Conservation (phyloP, 2,113 vertebrate species). For the Nothocercus nigrocapillus region DNA sequence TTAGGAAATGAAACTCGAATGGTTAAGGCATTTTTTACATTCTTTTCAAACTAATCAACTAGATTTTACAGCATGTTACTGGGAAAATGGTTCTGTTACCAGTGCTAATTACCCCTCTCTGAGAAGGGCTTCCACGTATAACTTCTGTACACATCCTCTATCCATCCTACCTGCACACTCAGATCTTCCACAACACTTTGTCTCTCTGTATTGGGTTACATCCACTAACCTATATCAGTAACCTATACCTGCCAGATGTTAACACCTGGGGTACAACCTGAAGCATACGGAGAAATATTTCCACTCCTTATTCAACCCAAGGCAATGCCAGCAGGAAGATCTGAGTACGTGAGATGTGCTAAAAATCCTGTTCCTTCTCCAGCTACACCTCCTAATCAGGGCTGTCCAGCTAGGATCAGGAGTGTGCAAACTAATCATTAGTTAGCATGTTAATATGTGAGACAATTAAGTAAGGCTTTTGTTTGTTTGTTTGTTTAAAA, state of each 20-base stretch:
- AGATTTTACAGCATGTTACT: neutral
- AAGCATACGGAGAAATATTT: neutral
- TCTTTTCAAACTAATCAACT: neutral
- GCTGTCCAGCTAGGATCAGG: too few relatives aligned
- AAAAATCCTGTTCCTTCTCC: neutral
- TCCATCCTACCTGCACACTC: neutral
- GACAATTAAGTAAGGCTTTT: neutral
- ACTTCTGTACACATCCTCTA: fast-evolving
- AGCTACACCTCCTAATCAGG: neutral
- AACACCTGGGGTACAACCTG: neutral
- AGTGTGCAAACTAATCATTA: neutral
- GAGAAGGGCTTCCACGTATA: neutral
- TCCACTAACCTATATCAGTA: neutral
- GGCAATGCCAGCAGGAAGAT: neutral
- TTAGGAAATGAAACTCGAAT: neutral
- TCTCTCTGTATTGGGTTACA: neutral
- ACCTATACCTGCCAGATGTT: neutral
- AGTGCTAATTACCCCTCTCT: neutral
- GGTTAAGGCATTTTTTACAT: neutral
- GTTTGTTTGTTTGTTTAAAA: too few relatives aligned
- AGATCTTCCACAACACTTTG: neutral
- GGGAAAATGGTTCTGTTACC: neutral
- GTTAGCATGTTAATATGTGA: neutral
- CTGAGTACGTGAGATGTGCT: neutral
- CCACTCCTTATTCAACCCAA: neutral